Conservation (phyloP, 2,888 invertebrate species). For the Hartigia nigra region DNA sequence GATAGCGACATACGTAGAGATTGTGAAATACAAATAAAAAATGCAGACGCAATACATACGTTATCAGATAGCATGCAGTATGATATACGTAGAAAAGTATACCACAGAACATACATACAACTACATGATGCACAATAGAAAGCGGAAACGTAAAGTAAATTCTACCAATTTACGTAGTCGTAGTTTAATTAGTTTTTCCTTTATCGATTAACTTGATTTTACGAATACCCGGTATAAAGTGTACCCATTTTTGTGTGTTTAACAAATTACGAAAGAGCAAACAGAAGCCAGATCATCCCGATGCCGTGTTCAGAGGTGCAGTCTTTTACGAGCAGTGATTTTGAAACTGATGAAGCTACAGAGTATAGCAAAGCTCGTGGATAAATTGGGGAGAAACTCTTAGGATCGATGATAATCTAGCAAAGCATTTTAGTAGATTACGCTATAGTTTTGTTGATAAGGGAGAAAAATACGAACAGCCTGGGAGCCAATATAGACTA, state of each 20-base stretch:
- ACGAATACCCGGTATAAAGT: neutral
- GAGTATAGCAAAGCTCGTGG: slow-evolving; percentile 12
- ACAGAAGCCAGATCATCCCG: neutral
- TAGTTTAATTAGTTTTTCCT: slow-evolving; percentile 42
- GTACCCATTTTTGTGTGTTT: neutral
- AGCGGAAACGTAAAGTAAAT: neutral
- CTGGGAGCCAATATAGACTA: neutral
- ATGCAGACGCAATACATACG: neutral
- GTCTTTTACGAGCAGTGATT: neutral
- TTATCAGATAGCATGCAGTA: neutral
- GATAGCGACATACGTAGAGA: neutral
- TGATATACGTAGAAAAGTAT: neutral
- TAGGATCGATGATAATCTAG: neutral
- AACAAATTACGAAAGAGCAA: neutral
- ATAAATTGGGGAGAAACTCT: neutral
- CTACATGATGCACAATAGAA: neutral
- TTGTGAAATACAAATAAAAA: neutral
- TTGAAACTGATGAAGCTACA: neutral
- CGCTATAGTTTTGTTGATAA: neutral
- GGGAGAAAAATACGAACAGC: neutral
- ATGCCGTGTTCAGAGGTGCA: slow-evolving; percentile 17
- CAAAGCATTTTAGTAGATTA: neutral
- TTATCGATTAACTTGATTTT: slow-evolving; percentile 27
- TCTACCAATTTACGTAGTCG: neutral
- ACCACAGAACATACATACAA: neutral